Evolutionary conservation across 1,140 invertebrate species (phyloP).

Genomic region (Brachionus calyciflorus): DNA sequence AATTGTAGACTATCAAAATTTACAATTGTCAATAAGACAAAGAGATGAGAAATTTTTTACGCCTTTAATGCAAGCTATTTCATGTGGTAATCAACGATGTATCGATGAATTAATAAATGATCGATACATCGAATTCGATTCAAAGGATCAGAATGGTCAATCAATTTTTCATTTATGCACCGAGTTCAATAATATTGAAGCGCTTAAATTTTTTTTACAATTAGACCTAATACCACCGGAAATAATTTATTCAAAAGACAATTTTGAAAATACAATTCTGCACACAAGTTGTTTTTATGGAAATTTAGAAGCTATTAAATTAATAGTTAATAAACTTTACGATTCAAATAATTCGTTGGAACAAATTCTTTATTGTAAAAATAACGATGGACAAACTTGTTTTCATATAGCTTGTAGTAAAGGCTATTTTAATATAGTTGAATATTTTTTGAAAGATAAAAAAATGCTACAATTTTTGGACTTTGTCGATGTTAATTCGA

Average conservation of each 20-base stretch:
- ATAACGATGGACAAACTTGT: constrained; percentile 27
- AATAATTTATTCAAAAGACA: constrained; percentile 2
- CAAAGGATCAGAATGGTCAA: constrained; percentile 29
- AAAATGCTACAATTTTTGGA: constrained; percentile 31
- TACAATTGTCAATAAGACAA: neutral
- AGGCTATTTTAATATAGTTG: constrained; percentile 35
- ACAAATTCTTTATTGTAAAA: constrained; percentile 6
- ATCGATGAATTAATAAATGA: constrained; percentile 27
- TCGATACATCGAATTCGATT: neutral
- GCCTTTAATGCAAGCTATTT: neutral
- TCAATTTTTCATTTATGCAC: constrained; percentile 13
- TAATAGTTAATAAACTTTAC: constrained; percentile 16
- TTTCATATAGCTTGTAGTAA: constrained; percentile 40
- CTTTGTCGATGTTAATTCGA: constrained; percentile 25
- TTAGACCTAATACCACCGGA: constrained; percentile 1
- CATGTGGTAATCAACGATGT: neutral
- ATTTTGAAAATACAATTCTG: constrained; percentile 39
- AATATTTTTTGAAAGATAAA: constrained; percentile 44
- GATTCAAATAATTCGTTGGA: constrained; percentile 22
- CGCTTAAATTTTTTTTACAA: constrained; percentile 27
- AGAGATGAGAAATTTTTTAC: constrained; percentile 23
- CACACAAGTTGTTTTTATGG: constrained; percentile 29
- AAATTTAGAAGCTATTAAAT: constrained; percentile 34
- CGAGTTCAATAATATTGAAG: constrained; percentile 16
- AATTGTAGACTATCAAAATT: neutral